Evolutionary conservation across 2,888 invertebrate genomes (phyloP).

Genomic region (Sarcophaga subvicina): DNA sequence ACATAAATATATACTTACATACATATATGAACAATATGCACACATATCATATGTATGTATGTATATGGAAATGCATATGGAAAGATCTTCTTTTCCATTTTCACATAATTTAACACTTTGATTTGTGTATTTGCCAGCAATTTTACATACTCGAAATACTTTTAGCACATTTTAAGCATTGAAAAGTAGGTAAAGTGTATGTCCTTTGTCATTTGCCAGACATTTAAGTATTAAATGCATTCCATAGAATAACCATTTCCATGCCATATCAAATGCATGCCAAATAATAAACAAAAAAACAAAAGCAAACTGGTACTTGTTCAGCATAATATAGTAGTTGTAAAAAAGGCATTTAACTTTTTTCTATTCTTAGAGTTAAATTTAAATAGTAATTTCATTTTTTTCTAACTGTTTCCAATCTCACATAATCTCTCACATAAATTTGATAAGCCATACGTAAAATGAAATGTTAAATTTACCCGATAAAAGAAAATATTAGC

Average conservation of each 20-base stretch:
- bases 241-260: background rate
- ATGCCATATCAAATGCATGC: background rate
- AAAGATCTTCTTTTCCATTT: background rate
- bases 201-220: background rate
- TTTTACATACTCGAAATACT: background rate
- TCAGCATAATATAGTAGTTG: background rate
- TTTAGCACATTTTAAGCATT: background rate
- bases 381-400: background rate
- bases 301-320: background rate
- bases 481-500: background rate
- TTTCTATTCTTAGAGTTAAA: background rate
- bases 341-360: background rate
- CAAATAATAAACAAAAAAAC: no score
- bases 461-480: background rate
- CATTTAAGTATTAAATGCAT: background rate
- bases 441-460: background rate
- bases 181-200: background rate
- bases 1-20: no score
- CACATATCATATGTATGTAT: constrained; percentile 15
- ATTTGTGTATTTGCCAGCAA: background rate
- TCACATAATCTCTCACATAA: background rate
- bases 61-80: background rate
- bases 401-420: background rate
- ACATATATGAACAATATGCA: background rate
- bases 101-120: background rate